Evolutionary conservation across 2,888 invertebrate genomes (phyloP), one percentile per base, ranked within the genome.

Genomic region (Latheticus oryzae): DNA sequence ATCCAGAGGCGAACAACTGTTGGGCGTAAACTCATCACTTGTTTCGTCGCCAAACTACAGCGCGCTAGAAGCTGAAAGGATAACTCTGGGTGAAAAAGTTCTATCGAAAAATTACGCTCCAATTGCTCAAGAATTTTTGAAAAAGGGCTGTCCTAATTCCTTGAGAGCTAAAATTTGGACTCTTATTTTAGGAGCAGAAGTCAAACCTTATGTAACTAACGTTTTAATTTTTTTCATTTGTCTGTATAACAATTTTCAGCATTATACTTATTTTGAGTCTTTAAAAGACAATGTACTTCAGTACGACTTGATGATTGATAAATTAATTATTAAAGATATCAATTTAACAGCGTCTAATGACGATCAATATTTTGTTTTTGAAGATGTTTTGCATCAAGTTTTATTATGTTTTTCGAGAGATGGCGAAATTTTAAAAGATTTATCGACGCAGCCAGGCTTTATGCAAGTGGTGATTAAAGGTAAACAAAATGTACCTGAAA

Each of bases 301-400:
- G 68, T 92, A 92, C 69, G 96, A 97, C 74, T 84, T 97, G 50
- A 90, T 97, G 82, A 91, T 95, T 19, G 97, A 97, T 77, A 95
- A 94, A 77, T 81, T 97, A 4, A 91, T 97, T 67, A 93, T 96
- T 69, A 97, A 97, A 82, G 97, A 97, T 75, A 93, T 97, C 4
- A 95, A 95, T 77, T 78, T 97, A 57, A 97, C 97, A 0, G 95
- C 97, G 0, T 95, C 95, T 5, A 97, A 97, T 77, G 97, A 97
- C 75, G 97, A 97, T 77, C 97, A 97, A 76, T 97, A 97, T 76
- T 97, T 97, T 76, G 96, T 97, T 0, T 97, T 96, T 76, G 97
- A 97, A 81, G 97, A 97, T 79, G 87, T 95, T 48, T 80, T 97
- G 1, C 95, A 95, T 77, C 96, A 97, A 84, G 88, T 90, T 13